These are phyloP conservation scores for Acrocephalus kingi DNA, from an alignment of 2,113 vertebrate genomes.

Conservation along the genomic window DNA sequence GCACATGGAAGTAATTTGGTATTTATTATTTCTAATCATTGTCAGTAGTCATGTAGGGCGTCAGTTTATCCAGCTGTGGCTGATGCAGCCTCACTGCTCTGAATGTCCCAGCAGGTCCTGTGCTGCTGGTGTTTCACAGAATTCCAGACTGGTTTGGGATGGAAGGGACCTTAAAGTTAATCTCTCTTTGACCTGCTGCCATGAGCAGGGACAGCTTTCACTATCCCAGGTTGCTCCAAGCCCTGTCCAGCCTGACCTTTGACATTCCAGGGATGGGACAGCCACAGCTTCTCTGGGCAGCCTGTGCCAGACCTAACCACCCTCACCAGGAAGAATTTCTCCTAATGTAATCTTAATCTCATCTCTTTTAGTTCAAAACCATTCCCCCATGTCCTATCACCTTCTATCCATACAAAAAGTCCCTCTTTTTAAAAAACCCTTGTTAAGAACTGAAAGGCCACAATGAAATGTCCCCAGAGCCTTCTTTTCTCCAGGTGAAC, in stretches of 20 bases:
- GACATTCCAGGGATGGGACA: not conserved
- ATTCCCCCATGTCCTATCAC: not conserved
- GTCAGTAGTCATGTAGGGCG: not conserved
- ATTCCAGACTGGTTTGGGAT: not conserved
- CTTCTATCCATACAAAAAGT: not conserved
- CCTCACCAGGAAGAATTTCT: not conserved
- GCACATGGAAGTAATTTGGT: not conserved
- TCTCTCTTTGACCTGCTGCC: not conserved
- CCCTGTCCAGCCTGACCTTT: rapidly evolving
- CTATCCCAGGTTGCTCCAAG: rapidly evolving
- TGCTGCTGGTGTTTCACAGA: not conserved
- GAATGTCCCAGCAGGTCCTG: not conserved
- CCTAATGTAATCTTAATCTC: not conserved
- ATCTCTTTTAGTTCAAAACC: not conserved
- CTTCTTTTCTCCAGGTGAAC: not conserved
- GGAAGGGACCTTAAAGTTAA: not conserved
- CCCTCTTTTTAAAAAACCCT: not conserved
- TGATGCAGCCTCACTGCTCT: not conserved
- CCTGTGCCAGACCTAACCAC: not conserved
- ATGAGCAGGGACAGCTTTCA: not conserved
- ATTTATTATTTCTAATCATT: not conserved
- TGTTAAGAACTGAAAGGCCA: not conserved
- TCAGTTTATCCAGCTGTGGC: not conserved
- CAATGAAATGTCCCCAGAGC: not conserved
- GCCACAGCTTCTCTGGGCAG: not conserved